phyloP scores from a whole-genome alignment of 2,888 invertebrate species.

The Rhagonycha fulva region DNA sequence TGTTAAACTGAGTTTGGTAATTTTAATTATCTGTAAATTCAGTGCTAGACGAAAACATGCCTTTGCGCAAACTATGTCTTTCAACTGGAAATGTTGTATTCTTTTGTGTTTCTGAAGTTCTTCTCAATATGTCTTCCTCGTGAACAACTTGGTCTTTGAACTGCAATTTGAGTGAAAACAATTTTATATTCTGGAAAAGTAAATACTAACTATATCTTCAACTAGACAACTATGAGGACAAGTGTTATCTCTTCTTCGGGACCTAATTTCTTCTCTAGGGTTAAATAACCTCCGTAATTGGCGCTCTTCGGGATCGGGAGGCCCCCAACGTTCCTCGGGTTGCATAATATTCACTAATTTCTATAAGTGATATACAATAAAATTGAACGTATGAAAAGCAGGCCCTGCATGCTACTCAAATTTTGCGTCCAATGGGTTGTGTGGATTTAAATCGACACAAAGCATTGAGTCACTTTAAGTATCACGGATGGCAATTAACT shows the following conservation, averaged over 20 bases:
- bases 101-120: neutral
- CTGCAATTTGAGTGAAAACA: neutral
- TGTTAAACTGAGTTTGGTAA: constrained; percentile 14
- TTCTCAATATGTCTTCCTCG: neutral
- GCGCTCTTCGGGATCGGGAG: constrained; percentile 25
- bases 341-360: constrained; percentile 32
- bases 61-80: neutral
- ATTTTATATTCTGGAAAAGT: neutral
- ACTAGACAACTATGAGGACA: constrained; percentile 33
- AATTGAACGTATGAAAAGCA: no score
- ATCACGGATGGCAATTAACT: no score
- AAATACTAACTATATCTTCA: constrained; percentile 15
- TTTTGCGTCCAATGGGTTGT: no score
- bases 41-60: neutral
- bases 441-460: no score
- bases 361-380: neutral
- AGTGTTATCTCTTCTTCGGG: constrained; percentile 25
- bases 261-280: constrained; percentile 33
- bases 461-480: no score
- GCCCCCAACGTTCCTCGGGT: constrained; percentile 33
- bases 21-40: neutral
- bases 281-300: constrained; percentile 29
- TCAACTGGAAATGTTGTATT: neutral
- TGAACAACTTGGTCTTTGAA: neutral
- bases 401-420: no score